Percentiles rank a stretch among this genome's conserved stretches.
These are phyloP conservation scores for Melanerpes aurifrons DNA, from an alignment of 2,113 vertebrate genomes.

Conservation along the genomic window DNA sequence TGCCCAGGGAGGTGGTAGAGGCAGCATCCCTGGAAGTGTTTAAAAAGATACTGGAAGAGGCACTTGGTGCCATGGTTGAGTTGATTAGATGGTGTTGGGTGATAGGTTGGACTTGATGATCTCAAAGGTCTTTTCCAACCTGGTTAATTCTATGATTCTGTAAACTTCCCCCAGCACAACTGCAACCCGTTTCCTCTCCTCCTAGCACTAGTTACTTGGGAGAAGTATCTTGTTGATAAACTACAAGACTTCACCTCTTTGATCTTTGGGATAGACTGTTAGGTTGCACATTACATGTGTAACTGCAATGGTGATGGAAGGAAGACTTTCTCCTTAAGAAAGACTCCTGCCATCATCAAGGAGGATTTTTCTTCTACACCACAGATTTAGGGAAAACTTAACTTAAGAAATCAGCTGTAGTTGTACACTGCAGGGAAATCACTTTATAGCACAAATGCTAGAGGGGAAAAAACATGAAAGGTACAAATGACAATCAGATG, in stretches of 20 bases:
- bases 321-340: not conserved
- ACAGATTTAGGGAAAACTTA: not conserved
- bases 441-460: not conserved
- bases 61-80: no score
- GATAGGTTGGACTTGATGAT: no score
- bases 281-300: not conserved
- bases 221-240: not conserved
- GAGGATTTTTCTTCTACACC: not conserved
- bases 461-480: conserved; percentile 26
- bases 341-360: not conserved
- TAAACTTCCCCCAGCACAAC: no score
- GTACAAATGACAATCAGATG: not conserved
- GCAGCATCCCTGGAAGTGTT: no score
- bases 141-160: no score
- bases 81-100: no score
- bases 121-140: no score
- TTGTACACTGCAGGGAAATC: not conserved
- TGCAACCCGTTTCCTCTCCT: no score
- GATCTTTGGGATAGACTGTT: not conserved
- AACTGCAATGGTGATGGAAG: not conserved
- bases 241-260: not conserved
- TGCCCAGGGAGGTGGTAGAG: no score
- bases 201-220: no score
- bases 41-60: no score
- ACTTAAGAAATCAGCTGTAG: not conserved